Percentiles rank a stretch among this genome's conserved stretches.
phyloP scores from a whole-genome alignment of 1,140 invertebrate species.

The Dreissena rostriformis region DNA sequence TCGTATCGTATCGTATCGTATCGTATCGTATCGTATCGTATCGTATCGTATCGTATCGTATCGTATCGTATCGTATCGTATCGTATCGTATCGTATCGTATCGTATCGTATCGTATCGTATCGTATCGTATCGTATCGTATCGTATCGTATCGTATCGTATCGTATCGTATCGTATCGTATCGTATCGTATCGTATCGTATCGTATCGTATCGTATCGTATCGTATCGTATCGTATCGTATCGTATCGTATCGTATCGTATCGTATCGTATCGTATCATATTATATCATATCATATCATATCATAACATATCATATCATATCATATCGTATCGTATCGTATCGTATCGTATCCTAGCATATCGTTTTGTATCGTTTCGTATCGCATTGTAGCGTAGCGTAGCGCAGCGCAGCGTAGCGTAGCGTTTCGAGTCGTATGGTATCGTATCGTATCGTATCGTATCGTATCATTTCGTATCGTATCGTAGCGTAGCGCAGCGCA shows the following conservation, averaged over 20 bases:
- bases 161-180: slow-evolving; percentile 51
- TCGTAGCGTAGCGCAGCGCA: too few relatives aligned
- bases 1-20: too few relatives aligned
- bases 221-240: slow-evolving; percentile 44
- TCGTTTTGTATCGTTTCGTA: slow-evolving; percentile 28
- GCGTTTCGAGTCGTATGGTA: too few relatives aligned
- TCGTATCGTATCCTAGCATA: slow-evolving; percentile 28
- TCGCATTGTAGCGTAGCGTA: too few relatives aligned
- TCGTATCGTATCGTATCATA: slow-evolving; percentile 40
- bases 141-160: slow-evolving; percentile 17
- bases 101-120: slow-evolving; percentile 47
- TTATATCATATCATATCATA: slow-evolving; percentile 43
- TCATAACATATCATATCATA: too few relatives aligned
- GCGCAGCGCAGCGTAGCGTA: too few relatives aligned
- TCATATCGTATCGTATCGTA: slow-evolving; percentile 34
- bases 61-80: too few relatives aligned
- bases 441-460: too few relatives aligned
- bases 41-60: too few relatives aligned
- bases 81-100: too few relatives aligned
- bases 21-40: too few relatives aligned
- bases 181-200: slow-evolving; percentile 51
- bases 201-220: slow-evolving; percentile 41
- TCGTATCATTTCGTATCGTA: too few relatives aligned
- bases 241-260: slow-evolving; percentile 44
- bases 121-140: slow-evolving; percentile 43